Evolutionary conservation across 2,888 invertebrate species (phyloP), one percentile per base, ranked within the genome.

Genomic region (Ichneumoninae sp.): DNA sequence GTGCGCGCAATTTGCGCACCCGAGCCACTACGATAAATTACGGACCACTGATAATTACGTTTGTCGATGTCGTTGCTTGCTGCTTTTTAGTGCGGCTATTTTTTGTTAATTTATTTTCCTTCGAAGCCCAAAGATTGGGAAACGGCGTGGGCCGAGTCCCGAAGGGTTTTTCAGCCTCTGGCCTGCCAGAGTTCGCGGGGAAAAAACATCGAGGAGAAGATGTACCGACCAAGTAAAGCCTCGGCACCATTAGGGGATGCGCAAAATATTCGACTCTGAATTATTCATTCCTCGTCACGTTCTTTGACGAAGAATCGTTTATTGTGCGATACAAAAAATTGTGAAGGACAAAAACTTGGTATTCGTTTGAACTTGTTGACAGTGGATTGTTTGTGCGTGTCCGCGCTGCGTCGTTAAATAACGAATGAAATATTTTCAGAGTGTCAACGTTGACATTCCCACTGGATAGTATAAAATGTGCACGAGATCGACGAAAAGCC

Each of bases 391-490:
- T 22, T 22, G 22, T 57, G 8, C 22, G 22, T 13, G 26, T 26
- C 1, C 1, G 57, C 1, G 57, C 16, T 16, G 36, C 13, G 3
- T 36, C 13, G 13, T 50, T 13, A 36, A 73, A 54, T 40, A 68
- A 44, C 73, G 73, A 50, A 73, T 78, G 73, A 36, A 36, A 63
- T 19, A n/a, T 66, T 68, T 40, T 82, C 33, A 50, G 47, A 16
- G 54, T 10, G 36, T 5, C 10, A 44, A 19, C 47, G 50, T 60
- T 22, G 65, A 36, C 8, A 44, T 60, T 10, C 8, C 30, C 40
- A 36, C n/a, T 60, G 73, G 65, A 36, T 19, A 16, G 65, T 50
- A 44, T 19, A 19, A 60, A 68, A 78, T 77, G 71, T 68, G 13
- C 44, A 57, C 65, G 60, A 22, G 19, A 40, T 77, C 66, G 54